phyloP scores from a whole-genome alignment of 2,797 vertebrate species.

The Columba guinea region DNA sequence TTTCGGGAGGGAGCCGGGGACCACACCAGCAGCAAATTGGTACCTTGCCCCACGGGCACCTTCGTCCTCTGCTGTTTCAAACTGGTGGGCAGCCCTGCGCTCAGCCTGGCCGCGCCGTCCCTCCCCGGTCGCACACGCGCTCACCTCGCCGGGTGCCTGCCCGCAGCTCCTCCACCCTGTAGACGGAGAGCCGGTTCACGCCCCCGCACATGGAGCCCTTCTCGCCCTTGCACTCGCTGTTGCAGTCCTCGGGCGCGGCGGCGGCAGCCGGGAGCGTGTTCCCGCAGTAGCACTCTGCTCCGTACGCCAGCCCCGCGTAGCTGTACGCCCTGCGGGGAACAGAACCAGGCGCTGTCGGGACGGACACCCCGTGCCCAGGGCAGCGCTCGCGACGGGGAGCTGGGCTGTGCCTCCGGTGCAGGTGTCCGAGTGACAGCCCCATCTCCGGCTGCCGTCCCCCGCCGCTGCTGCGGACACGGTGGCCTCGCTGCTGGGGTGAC shows the following conservation, averaged over 20 bases:
- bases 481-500: fast-evolving
- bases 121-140: not conserved
- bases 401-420: fast-evolving
- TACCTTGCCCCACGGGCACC: not conserved
- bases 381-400: not conserved
- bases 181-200: constrained; percentile 88
- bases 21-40: not conserved
- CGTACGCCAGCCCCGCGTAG: constrained; percentile 91
- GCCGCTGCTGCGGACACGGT: fast-evolving
- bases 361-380: fast-evolving
- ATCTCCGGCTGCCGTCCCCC: too few species aligned
- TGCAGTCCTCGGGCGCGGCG: constrained; percentile 87
- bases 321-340: constrained; percentile 83
- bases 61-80: not conserved
- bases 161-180: constrained; percentile 85
- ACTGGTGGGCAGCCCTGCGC: fast-evolving
- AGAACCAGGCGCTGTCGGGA: fast-evolving
- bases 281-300: constrained; percentile 95
- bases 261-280: constrained; percentile 80
- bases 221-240: constrained; percentile 89
- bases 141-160: constrained; percentile 83
- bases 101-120: fast-evolving
- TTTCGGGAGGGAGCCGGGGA: not conserved
- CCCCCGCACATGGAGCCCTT: constrained; percentile 89
- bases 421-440: not conserved